Evolutionary conservation across 2,113 vertebrate genomes (phyloP), one percentile per base, ranked within the genome.

Genomic region (Clarias macrocephalus): DNA sequence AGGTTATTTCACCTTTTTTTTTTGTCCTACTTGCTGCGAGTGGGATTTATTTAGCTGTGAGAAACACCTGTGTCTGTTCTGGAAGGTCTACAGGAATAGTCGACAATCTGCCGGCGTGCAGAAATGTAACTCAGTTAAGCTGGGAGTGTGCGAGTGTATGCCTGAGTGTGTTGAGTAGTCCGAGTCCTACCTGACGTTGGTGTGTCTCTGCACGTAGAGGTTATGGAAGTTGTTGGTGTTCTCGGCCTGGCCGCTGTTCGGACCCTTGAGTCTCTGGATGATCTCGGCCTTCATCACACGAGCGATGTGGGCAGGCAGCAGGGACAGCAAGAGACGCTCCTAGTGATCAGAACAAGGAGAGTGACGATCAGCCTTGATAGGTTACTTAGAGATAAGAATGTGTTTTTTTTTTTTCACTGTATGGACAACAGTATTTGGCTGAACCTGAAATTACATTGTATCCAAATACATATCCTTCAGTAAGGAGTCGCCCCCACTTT

Each of bases 211-310:
- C 89, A 99, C 98, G 1, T 99, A 99, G 30, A 99, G 96, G 91
- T 99, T 99, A 93, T 99, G 98, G 88, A 99, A 99, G 93, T 99
- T 99, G 95, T 99, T 99, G 86, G 97, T 96, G 91, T 97, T 99
- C 92, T 99, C 98, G 23, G 97, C 94, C 59, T 97, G 97, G 54
- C 98, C 97, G 1, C 97, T 97, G 88, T 97, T 98, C n/a, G 98
- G 98, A 59, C 97, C 98, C 91, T 99, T 96, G 42, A 99, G 93
- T 86, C 98, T 94, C 93, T 99, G 98, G 92, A 99, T 99, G 92
- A 99, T 99, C 94, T 99, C 98, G 0, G 97, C 98, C 90, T 99
- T 99, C 98, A 99, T 99, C 90, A 99, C 98, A 92, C 97, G 94
- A 87, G 98, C 98, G 23, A 99, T 99, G 90, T 99, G 98, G 76